These are phyloP conservation scores for Formica selysi DNA, from an alignment of 1,140 invertebrate genomes.

Conservation along the genomic window DNA sequence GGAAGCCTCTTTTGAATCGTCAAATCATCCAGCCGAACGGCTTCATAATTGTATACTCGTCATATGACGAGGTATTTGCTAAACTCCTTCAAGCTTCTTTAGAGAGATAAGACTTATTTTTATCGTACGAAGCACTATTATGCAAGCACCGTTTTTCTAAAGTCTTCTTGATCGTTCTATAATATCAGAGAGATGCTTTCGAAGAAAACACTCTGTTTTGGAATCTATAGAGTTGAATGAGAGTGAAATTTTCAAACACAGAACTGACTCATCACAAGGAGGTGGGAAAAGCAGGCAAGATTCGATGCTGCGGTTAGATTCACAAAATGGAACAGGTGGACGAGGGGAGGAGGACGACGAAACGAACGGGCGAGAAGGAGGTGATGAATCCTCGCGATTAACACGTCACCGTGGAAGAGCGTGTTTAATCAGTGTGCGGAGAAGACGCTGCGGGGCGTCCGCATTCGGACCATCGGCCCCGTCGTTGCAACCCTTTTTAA, in stretches of 20 bases:
- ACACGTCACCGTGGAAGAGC: conserved; percentile 83
- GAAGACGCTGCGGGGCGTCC: conserved; percentile 83
- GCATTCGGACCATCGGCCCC: conserved; percentile 77
- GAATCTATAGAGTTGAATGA: not conserved
- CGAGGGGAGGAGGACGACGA: conserved; percentile 46
- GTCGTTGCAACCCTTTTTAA: conserved; percentile 77
- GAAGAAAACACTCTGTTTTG: not conserved
- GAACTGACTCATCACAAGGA: not conserved
- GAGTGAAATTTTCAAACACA: not conserved
- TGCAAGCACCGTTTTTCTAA: not conserved
- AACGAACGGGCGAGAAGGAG: conserved; percentile 72
- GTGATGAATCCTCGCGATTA: conserved; percentile 84
- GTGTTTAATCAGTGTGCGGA: conserved; percentile 83
- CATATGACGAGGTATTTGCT: conserved; percentile 3
- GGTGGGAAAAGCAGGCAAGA: not conserved
- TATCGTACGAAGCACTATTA: not conserved
- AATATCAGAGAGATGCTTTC: not conserved
- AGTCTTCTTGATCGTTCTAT: too few species aligned
- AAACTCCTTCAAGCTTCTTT: not conserved
- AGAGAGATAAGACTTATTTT: not conserved
- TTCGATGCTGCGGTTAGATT: conserved; percentile 34
- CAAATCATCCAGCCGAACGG: conserved; percentile 43
- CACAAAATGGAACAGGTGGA: conserved; percentile 22
- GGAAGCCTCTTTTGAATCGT: conserved; percentile 44
- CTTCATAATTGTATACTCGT: conserved; percentile 35